Base-by-base conservation (phyloP, 2,888 invertebrate genomes). In the Cosmopolites sordidus region DNA sequence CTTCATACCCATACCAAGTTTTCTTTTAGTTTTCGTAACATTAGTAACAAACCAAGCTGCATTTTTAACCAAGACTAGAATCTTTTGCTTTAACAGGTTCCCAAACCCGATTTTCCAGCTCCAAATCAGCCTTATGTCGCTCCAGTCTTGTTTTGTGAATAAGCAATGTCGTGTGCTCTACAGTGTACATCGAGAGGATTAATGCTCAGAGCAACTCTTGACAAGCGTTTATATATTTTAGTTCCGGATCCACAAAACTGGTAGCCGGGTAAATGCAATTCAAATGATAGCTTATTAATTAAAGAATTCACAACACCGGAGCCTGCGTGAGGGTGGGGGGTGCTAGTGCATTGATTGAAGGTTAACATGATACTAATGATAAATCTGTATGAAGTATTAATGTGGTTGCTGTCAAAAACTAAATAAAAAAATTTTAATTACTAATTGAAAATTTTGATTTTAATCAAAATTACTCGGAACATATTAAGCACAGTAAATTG, bases 121-220 rank as follows among this genome's bases (percentile, higher is more conserved):
- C 27, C 51, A 62, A 54, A 61, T 75, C 72, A 1, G 72, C 73
- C 45, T 59, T 56, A 56, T 71, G 64, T 40, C 70, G 60, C 54
- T 17, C 52, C 54, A 42, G 49, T 16, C 29, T 58, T 29, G 3
- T 52, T 56, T n/a, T n/a, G n/a, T n/a, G n/a, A n/a, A 53, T 71
- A 70, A 2, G 65, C 64, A 38, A 69, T 69, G 58, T 70, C 70
- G 59, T 68, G 69, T 12, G 64, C 50, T 48, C 66, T 51, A 53
- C 66, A 67, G 51, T 66, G 66, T 14, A 44, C 50, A 59, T 71
- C 71, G 18, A 70, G 54, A 2, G 51, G 49, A 59, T 70, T 68
- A 16, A 67, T 60, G 11, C 70, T 70, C 17, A 30, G 50, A 61
- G 73, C 70, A 12, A 68, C 69, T 27, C 71, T 54, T 27, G 57